A percentile compares a stretch with the other conserved stretches of the same genome.
phyloP scores from a whole-genome alignment of 2,797 vertebrate genomes.

The Peromyscus nudipes region DNA sequence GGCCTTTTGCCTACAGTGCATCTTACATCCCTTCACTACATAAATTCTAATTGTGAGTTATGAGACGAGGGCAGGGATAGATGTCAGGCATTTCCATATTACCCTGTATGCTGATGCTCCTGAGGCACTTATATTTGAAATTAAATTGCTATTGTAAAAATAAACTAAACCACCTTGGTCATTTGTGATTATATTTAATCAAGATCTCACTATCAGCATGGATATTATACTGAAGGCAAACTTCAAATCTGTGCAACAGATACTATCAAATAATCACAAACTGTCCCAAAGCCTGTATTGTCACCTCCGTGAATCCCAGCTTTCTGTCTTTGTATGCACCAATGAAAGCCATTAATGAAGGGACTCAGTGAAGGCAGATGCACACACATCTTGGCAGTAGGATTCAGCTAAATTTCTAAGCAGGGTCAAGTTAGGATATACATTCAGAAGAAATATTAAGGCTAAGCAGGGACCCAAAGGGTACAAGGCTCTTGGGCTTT shows the following conservation, averaged over 20 bases:
- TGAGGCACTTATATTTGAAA: constrained; percentile 1
- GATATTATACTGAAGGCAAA: neutral
- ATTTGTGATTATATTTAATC: constrained; percentile 9
- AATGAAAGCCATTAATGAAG: constrained; percentile 20
- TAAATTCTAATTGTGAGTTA: constrained; percentile 9
- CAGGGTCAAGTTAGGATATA: neutral
- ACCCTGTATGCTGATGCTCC: neutral
- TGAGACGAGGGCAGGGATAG: neutral
- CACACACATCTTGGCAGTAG: neutral
- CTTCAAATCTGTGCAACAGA: neutral
- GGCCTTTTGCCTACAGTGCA: neutral
- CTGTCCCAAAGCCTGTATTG: neutral
- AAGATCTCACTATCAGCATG: neutral
- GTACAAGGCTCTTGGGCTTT: neutral
- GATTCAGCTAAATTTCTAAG: constrained; percentile 43
- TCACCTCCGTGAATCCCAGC: neutral
- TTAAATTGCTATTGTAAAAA: constrained; percentile 31
- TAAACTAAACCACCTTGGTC: neutral
- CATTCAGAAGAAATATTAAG: neutral
- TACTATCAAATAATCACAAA: neutral
- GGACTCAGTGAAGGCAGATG: neutral
- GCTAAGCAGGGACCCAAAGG: neutral
- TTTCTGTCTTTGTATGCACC: neutral
- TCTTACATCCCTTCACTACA: neutral
- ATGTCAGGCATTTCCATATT: neutral